phyloP scores from a whole-genome alignment of 2,888 invertebrate species.

The Conistra vaccinii region DNA sequence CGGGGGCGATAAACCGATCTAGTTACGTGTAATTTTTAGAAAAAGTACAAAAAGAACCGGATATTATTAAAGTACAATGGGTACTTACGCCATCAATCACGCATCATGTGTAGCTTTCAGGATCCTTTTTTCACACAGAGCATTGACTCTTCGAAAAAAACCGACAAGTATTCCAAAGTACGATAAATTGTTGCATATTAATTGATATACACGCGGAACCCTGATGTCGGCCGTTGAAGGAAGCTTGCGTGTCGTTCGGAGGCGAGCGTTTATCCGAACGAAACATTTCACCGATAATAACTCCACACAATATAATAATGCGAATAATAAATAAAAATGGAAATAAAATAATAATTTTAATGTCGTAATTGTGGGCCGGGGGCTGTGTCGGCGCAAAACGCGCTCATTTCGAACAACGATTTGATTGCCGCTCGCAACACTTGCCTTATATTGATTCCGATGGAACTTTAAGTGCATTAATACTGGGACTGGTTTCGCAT shows the following conservation, averaged over 20 bases:
- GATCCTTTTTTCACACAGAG: slow-evolving; percentile 12
- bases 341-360: slow-evolving; percentile 91
- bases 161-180: slow-evolving; percentile 24
- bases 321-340: slow-evolving; percentile 91
- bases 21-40: no score
- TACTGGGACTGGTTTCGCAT: slow-evolving; percentile 78
- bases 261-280: slow-evolving; percentile 89
- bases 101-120: slow-evolving; percentile 24
- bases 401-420: slow-evolving; percentile 82
- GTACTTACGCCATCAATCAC: neutral
- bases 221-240: slow-evolving; percentile 74
- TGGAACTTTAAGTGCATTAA: slow-evolving; percentile 78
- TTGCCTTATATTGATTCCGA: slow-evolving; percentile 83
- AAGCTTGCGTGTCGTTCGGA: slow-evolving; percentile 86
- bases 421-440: slow-evolving; percentile 80
- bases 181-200: slow-evolving; percentile 50
- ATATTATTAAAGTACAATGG: slow-evolving; percentile 26
- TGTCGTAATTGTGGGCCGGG: slow-evolving; percentile 89
- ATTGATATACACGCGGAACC: slow-evolving; percentile 74
- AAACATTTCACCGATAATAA: slow-evolving; percentile 91
- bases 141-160: slow-evolving; percentile 31
- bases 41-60: no score
- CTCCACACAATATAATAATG: slow-evolving; percentile 91
- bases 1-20: no score
- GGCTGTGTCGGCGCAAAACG: slow-evolving; percentile 81